phyloP scores from a whole-genome alignment of 1,140 invertebrate species.

The Triops longicaudatus region DNA sequence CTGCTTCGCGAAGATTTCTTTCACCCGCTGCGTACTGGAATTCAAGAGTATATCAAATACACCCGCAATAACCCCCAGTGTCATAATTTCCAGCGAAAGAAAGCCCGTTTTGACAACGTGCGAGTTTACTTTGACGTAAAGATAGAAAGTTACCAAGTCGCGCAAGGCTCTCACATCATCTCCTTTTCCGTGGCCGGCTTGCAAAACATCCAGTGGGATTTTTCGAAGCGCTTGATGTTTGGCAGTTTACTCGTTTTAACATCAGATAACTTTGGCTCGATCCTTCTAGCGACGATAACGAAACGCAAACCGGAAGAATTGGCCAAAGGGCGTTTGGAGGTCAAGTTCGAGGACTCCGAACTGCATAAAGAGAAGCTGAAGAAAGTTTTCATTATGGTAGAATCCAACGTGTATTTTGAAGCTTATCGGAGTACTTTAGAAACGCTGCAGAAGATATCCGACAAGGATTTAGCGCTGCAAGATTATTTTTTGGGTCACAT shows the following conservation, averaged over 20 bases:
- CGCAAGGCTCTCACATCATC: neutral
- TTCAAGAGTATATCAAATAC: constrained; percentile 36
- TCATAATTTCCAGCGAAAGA: neutral
- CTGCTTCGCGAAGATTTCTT: constrained; percentile 56
- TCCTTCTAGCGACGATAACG: constrained; percentile 56
- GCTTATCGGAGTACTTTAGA: constrained; percentile 53
- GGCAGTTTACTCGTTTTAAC: constrained; percentile 66
- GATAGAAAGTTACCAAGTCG: constrained; percentile 12
- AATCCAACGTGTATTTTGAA: constrained; percentile 42
- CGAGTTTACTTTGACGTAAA: constrained; percentile 27
- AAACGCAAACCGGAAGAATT: constrained; percentile 45
- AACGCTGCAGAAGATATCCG: constrained; percentile 47
- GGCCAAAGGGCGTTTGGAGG: constrained; percentile 16
- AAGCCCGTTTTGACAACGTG: constrained; percentile 25
- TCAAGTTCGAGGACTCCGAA: constrained; percentile 22
- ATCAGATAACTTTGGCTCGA: constrained; percentile 52
- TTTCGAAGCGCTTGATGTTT: constrained; percentile 53
- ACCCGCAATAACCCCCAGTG: neutral
- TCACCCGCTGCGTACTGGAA: constrained; percentile 47
- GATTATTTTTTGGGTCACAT: constrained; percentile 45
- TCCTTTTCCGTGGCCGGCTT: constrained; percentile 24
- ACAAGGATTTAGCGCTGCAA: constrained; percentile 51
- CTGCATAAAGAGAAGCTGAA: constrained; percentile 30
- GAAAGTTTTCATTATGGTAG: constrained; percentile 49
- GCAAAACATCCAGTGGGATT: constrained; percentile 35